Conservation (phyloP, 2,888 invertebrate species). For the Noctua comes region DNA sequence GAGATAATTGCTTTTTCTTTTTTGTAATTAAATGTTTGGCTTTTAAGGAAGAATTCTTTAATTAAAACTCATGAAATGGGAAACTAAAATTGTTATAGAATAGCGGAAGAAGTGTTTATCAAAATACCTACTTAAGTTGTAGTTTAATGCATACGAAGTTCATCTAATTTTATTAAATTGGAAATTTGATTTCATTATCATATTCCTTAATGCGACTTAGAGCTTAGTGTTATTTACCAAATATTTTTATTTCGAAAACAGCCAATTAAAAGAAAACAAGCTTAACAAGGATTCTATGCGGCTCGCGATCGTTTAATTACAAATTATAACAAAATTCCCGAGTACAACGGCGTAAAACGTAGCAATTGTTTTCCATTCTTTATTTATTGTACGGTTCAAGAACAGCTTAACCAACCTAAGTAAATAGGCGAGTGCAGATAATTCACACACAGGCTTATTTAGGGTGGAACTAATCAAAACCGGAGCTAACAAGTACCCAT, state of each 20-base stretch:
- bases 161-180: neutral
- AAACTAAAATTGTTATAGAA: neutral
- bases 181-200: neutral
- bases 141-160: neutral
- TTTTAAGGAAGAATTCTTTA: neutral
- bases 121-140: neutral
- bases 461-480: constrained; percentile 72
- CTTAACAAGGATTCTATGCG: constrained; percentile 5
- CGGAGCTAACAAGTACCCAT: constrained; percentile 69
- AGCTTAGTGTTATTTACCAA: neutral
- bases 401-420: constrained; percentile 71
- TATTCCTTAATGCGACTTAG: neutral
- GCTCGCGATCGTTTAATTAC: constrained; percentile 37
- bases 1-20: constrained; percentile 33
- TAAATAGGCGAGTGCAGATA: constrained; percentile 71
- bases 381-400: constrained; percentile 67
- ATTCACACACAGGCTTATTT: constrained; percentile 69
- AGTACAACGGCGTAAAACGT: constrained; percentile 30
- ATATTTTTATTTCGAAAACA: neutral
- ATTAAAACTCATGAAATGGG: neutral
- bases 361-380: constrained; percentile 61
- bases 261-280: constrained; percentile 1
- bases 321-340: constrained; percentile 21
- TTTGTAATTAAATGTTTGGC: neutral
- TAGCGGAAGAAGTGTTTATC: neutral